Conservation (phyloP, 2,888 invertebrate species). For the Tenthredo scrophulariae region DNA sequence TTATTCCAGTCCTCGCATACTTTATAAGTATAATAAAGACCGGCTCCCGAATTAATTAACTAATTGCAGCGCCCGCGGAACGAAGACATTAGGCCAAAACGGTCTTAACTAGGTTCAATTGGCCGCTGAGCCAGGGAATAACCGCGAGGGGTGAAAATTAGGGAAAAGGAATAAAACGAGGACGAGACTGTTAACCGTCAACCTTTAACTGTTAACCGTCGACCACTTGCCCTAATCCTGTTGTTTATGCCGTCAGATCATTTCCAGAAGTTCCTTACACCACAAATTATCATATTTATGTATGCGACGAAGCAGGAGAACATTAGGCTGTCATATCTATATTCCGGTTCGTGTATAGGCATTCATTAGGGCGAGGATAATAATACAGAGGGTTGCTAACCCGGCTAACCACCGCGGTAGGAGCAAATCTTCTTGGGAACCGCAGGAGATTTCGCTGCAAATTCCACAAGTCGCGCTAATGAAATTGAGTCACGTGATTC, state of each 20-base stretch:
- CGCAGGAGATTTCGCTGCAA: slow-evolving; percentile 40
- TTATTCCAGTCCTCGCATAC: slow-evolving; percentile 17
- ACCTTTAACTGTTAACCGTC: slow-evolving; percentile 41
- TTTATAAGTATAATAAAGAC: slow-evolving; percentile 30
- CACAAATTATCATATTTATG: slow-evolving; percentile 44
- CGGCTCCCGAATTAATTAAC: slow-evolving; percentile 23
- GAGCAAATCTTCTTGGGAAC: slow-evolving; percentile 46
- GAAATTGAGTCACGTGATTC: slow-evolving; percentile 50
- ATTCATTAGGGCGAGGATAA: slow-evolving; percentile 48
- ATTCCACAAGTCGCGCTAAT: slow-evolving; percentile 47
- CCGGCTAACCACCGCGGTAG: slow-evolving; percentile 41
- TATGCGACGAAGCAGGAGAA: slow-evolving; percentile 34
- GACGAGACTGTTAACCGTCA: slow-evolving; percentile 31
- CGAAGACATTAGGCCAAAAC: slow-evolving; percentile 35
- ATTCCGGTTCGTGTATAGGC: slow-evolving; percentile 47
- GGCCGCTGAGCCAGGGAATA: slow-evolving; percentile 3
- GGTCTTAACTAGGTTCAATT: slow-evolving; percentile 30
- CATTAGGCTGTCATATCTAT: slow-evolving; percentile 38
- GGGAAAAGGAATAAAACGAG: slow-evolving; percentile 24
- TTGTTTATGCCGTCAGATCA: slow-evolving; percentile 43
- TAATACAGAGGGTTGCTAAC: slow-evolving; percentile 45
- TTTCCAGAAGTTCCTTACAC: slow-evolving; percentile 39
- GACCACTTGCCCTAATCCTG: slow-evolving; percentile 30
- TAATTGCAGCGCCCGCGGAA: slow-evolving; percentile 16
- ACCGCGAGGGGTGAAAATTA: slow-evolving; percentile 21